phyloP scores from a whole-genome alignment of 2,888 invertebrate genomes.

The Lithophane ornitopus region DNA sequence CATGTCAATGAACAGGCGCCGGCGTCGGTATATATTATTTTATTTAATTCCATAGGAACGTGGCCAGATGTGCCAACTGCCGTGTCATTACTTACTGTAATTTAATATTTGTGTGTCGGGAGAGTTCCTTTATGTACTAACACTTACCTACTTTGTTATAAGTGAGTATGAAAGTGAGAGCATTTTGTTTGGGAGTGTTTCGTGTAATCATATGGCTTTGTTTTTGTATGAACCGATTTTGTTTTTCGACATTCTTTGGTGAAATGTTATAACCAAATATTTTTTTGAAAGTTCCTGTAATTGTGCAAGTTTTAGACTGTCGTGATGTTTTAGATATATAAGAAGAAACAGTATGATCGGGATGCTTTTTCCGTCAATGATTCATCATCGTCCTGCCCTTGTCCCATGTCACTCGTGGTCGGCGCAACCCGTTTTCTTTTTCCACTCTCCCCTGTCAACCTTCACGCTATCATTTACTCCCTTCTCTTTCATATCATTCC shows the following conservation, averaged over 20 bases:
- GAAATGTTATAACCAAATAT: not conserved
- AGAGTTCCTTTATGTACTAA: not conserved
- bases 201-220: not conserved
- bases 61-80: slow-evolving; percentile 39
- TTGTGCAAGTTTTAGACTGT: not conserved
- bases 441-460: too few relatives aligned
- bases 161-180: not conserved
- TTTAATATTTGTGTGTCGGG: slow-evolving; percentile 26
- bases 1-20: not conserved
- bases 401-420: too few relatives aligned
- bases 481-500: too few relatives aligned
- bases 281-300: not conserved
- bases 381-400: too few relatives aligned
- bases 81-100: slow-evolving; percentile 43
- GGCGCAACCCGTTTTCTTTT: too few relatives aligned
- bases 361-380: too few relatives aligned
- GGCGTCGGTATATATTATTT: not conserved
- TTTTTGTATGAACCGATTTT: not conserved
- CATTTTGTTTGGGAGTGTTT: not conserved
- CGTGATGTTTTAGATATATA: not conserved
- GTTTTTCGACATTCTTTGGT: not conserved
- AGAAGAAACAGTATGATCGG: too few relatives aligned
- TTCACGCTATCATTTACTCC: too few relatives aligned
- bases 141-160: not conserved
- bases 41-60: slow-evolving; percentile 36